These are phyloP conservation scores for Drosophila diplacantha DNA, from an alignment of 2,888 invertebrate genomes.

Conservation along the genomic window DNA sequence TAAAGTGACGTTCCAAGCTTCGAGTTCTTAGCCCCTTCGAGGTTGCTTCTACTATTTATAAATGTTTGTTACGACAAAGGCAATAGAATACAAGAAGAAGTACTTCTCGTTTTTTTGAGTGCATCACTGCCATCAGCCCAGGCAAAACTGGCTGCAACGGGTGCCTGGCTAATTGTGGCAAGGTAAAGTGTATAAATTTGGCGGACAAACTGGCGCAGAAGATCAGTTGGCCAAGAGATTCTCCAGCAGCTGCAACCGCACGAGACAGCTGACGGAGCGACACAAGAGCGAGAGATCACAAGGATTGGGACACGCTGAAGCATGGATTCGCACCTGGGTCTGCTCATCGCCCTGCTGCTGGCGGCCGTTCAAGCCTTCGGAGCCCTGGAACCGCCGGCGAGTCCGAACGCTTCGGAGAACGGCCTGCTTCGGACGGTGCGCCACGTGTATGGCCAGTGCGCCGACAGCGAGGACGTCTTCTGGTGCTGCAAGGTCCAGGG, in stretches of 20 bases:
- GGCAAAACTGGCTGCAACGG: conserved; percentile 66
- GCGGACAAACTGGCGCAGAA: conserved; percentile 58
- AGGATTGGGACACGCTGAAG: conserved; percentile 17
- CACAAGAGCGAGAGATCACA: conserved; percentile 29
- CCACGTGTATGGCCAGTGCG: conserved; percentile 80
- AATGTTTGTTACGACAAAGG: no score
- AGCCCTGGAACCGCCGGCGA: conserved; percentile 10
- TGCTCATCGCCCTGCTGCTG: conserved; percentile 54
- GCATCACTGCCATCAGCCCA: conserved; percentile 44
- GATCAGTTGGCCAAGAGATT: conserved; percentile 73
- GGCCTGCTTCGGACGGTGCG: conserved; percentile 73
- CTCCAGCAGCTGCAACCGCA: conserved; percentile 34
- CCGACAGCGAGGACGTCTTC: conserved; percentile 81
- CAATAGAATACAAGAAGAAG: no score
- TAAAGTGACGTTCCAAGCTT: background rate
- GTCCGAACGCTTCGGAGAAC: conserved; percentile 53
- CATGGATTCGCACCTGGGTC: conserved; percentile 66
- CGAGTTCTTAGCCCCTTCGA: background rate
- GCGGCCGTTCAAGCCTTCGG: conserved; percentile 35
- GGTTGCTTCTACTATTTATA: no score
- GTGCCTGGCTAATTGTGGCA: conserved; percentile 70
- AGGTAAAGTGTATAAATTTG: conserved; percentile 73
- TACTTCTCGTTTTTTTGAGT: background rate
- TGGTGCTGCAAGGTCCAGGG: conserved; percentile 86
- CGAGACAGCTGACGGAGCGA: conserved; percentile 16